These are phyloP conservation scores for Metaphire vulgaris DNA, from an alignment of 1,140 invertebrate species.

Conservation along the genomic window DNA sequence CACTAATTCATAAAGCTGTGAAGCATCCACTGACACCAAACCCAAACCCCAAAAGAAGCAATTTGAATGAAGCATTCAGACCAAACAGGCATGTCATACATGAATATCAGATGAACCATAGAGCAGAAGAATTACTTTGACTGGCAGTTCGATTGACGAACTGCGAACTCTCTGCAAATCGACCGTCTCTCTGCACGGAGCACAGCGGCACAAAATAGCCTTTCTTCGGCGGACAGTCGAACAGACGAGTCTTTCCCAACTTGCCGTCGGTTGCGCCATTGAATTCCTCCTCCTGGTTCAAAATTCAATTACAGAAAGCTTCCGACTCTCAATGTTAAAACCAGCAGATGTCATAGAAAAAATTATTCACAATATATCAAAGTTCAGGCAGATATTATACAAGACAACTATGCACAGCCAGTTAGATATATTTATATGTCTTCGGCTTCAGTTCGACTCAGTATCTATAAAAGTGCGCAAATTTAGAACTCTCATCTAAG, in stretches of 20 bases:
- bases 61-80: too few species aligned
- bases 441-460: too few species aligned
- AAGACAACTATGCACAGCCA: too few species aligned
- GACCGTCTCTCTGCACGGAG: constrained; percentile 68
- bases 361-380: too few species aligned
- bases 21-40: too few species aligned
- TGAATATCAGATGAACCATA: background rate
- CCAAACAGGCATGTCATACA: background rate
- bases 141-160: background rate
- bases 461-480: background rate
- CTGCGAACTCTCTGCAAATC: constrained; percentile 61
- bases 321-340: too few species aligned
- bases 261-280: constrained; percentile 67
- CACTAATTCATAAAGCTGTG: too few species aligned
- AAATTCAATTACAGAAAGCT: too few species aligned
- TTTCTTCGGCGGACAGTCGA: constrained; percentile 64
- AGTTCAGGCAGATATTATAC: too few species aligned
- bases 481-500: background rate
- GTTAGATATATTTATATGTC: too few species aligned
- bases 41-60: too few species aligned
- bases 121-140: background rate
- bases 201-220: constrained; percentile 70
- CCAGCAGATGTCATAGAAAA: too few species aligned
- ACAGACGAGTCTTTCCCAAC: constrained; percentile 65
- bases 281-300: constrained; percentile 68